Base-by-base conservation (phyloP, 2,888 invertebrate genomes). In the Quadriops clusia region DNA sequence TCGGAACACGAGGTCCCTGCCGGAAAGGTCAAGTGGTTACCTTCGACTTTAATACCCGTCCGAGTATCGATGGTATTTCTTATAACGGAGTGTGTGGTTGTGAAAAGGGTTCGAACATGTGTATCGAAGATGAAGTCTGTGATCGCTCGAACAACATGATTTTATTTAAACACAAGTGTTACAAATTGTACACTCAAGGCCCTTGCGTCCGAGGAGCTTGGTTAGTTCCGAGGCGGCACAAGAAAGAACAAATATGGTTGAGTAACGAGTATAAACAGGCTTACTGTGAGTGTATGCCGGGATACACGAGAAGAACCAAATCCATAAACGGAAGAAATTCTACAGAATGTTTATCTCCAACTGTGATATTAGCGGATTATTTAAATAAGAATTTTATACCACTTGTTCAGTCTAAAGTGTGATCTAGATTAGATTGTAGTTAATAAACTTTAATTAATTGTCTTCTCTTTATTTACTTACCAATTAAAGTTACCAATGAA, bases 61-160 rank as follows among this genome's bases (percentile, higher is more conserved):
- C 83, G 0, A 81, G 83, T 0, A 50, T 84, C 2, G 84, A 85
- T 47, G 86, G 85, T 0, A 70, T 85, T 23, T 81, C 83, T 25
- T 84, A 83, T 54, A 81, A 83, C 44, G 87, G 86, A 1, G 71
- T 81, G 26, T 87, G 87, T 46, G 77, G 77, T 5, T 86, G 86
- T 49, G 50, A 46, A 22, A 37, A 49, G 37, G 36, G 26, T 7
- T 41, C 52, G 45, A 21, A 50, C 23, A 31, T 34, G 14, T 17
- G 32, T 30, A 35, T 35, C 13, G 44, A 44, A 21, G 40, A 38
- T 23, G 28, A 32, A 5, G 32, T 32, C 10, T 54, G 53, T 36
- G 48, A 48, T 37, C 46, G 47, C 23, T 44, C 50, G 1, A 81
- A 80, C 1, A 69, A 26, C 7, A 28, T 23, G 2, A 24, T 77